phyloP scores from a whole-genome alignment of 2,888 invertebrate genomes.

The Tetrapedia diversipes region DNA sequence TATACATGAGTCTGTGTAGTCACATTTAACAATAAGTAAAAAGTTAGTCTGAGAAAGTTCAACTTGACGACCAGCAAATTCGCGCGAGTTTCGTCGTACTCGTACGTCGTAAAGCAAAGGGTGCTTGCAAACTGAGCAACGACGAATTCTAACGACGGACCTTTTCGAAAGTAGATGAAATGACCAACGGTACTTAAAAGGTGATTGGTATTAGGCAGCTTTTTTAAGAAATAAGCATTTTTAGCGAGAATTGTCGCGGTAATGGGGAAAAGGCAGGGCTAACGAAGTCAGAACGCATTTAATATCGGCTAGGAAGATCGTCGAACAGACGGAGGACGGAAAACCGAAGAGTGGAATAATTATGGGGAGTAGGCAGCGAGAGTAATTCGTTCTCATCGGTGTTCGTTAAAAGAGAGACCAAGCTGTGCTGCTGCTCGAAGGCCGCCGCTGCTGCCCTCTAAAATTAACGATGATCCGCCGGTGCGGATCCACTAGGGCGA shows the following conservation, averaged over 20 bases:
- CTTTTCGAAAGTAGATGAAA: background rate
- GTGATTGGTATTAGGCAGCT: background rate
- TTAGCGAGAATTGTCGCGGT: slow-evolving; percentile 26
- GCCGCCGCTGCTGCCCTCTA: slow-evolving; percentile 34
- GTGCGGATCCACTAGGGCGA: slow-evolving; percentile 14
- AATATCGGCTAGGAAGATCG: slow-evolving; percentile 28
- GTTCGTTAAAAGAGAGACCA: slow-evolving; percentile 45
- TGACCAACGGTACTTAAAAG: background rate
- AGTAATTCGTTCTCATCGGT: slow-evolving; percentile 53
- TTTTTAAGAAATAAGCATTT: slow-evolving; percentile 35
- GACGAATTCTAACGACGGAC: background rate
- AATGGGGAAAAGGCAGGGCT: slow-evolving; percentile 30
- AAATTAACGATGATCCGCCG: slow-evolving; percentile 50
- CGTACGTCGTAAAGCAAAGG: no score
- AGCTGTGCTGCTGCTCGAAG: slow-evolving; percentile 17
- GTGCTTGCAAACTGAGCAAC: background rate
- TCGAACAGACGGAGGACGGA: slow-evolving; percentile 24
- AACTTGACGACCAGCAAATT: background rate
- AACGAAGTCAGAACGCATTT: slow-evolving; percentile 40
- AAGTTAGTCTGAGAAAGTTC: slow-evolving; percentile 22
- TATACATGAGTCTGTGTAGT: background rate
- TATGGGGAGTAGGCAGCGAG: slow-evolving; percentile 41
- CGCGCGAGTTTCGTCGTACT: slow-evolving; percentile 10
- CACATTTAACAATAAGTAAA: slow-evolving; percentile 8
- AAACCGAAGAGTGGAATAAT: slow-evolving; percentile 52